Evolutionary conservation across 2,888 invertebrate species (phyloP).

Genomic region (Lobophora halterata): DNA sequence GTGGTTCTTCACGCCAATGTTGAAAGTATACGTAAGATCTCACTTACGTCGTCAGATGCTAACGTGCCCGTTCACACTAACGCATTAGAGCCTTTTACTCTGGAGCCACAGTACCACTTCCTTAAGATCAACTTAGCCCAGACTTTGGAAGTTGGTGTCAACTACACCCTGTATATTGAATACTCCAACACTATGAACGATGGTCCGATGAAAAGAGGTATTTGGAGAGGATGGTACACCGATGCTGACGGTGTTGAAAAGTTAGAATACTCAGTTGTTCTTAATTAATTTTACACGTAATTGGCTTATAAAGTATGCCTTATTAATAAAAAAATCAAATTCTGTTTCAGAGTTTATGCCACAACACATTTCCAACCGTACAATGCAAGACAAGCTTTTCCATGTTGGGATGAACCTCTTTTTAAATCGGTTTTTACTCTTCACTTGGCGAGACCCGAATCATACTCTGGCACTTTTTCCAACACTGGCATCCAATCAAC

Average conservation of each 20-base stretch:
- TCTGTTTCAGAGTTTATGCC: slow-evolving; percentile 59
- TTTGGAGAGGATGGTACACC: slow-evolving; percentile 69
- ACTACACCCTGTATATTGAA: slow-evolving; percentile 66
- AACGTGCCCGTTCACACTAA: slow-evolving; percentile 36
- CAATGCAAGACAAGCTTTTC: slow-evolving; percentile 90
- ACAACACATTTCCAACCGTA: slow-evolving; percentile 91
- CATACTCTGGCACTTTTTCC: slow-evolving; percentile 74
- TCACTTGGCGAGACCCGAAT: slow-evolving; percentile 79
- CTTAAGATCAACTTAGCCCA: slow-evolving; percentile 55
- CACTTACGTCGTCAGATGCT: slow-evolving; percentile 29
- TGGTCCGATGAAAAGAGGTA: slow-evolving; percentile 70
- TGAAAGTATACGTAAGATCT: slow-evolving; percentile 46
- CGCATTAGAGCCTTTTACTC: slow-evolving; percentile 30
- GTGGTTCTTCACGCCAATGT: slow-evolving; percentile 77
- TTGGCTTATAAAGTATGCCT: too few relatives aligned
- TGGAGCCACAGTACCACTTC: slow-evolving; percentile 66
- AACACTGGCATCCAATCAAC: slow-evolving; percentile 79
- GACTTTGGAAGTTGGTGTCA: slow-evolving; percentile 40
- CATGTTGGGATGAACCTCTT: slow-evolving; percentile 92
- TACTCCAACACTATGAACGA: slow-evolving; percentile 77
- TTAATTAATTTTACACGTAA: slow-evolving; percentile 1
- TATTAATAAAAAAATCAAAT: too few relatives aligned
- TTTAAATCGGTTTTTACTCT: slow-evolving; percentile 89
- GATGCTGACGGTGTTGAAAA: slow-evolving; percentile 57
- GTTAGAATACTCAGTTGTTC: slow-evolving; percentile 34